phyloP scores from a whole-genome alignment of 2,888 invertebrate species.

The Caenorhabditis sp. region DNA sequence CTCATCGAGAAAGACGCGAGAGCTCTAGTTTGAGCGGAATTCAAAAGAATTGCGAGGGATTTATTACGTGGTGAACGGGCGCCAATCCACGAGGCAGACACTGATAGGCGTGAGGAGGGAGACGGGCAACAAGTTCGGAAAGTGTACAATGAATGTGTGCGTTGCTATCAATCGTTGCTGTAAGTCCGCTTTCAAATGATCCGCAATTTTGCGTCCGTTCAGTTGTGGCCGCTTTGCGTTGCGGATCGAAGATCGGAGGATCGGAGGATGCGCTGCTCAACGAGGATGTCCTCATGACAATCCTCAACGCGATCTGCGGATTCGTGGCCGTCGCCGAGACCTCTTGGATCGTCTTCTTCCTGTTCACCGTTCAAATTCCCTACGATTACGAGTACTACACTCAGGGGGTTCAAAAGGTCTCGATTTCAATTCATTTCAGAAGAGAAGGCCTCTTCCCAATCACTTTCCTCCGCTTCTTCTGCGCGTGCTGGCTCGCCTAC shows the following conservation, averaged over 20 bases:
- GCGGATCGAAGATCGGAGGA: not conserved
- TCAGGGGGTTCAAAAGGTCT: not conserved
- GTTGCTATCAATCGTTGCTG: conserved; percentile 23
- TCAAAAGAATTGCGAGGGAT: too few relatives aligned
- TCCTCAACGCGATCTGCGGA: not conserved
- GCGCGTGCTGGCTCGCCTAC: conserved; percentile 16
- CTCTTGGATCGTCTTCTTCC: conserved; percentile 16
- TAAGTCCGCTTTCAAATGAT: conserved; percentile 11
- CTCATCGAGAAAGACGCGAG: too few relatives aligned
- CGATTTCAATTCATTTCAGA: not conserved
- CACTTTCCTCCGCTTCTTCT: conserved; percentile 2
- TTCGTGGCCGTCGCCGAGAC: conserved; percentile 6
- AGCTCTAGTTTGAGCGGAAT: too few relatives aligned
- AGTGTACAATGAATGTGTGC: conserved; percentile 22
- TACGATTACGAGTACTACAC: conserved; percentile 20
- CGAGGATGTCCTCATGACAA: conserved; percentile 4
- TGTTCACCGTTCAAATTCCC: conserved; percentile 19
- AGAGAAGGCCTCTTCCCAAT: not conserved
- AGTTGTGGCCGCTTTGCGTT: conserved; percentile 11
- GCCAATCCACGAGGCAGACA: too few relatives aligned
- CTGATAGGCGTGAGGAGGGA: too few relatives aligned
- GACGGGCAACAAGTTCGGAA: too few relatives aligned
- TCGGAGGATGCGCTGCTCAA: conserved; percentile 1
- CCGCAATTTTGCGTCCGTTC: too few relatives aligned
- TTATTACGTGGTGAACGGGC: too few relatives aligned